phyloP scores from a whole-genome alignment of 2,797 vertebrate species.

The Coregonus ussuriensis region DNA sequence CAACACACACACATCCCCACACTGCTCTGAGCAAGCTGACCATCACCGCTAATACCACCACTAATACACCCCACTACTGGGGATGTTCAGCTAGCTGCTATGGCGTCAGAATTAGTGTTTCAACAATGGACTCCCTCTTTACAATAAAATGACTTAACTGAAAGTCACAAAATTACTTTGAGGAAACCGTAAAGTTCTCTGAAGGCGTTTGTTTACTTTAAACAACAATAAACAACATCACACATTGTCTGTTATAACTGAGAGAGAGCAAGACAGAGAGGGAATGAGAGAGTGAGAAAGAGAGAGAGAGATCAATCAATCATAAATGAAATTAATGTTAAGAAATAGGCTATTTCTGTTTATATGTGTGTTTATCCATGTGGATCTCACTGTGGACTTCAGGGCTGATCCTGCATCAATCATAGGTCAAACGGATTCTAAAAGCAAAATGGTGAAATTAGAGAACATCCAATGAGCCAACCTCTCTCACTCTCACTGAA shows the following conservation, averaged over 20 bases:
- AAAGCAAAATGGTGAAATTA: slow-evolving; percentile 45
- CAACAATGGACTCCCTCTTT: too few species aligned
- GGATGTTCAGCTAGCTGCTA: background rate
- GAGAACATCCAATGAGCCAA: slow-evolving; percentile 17
- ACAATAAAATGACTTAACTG: background rate
- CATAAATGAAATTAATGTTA: background rate
- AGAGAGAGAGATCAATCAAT: slow-evolving; percentile 53
- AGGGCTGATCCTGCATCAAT: slow-evolving; percentile 22
- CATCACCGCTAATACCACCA: background rate
- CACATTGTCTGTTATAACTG: background rate
- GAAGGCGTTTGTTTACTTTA: background rate
- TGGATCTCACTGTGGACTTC: background rate
- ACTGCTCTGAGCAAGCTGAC: background rate
- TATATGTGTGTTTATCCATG: background rate
- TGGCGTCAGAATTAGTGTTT: background rate
- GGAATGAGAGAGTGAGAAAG: slow-evolving; percentile 59
- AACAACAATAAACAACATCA: too few species aligned
- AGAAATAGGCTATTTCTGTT: background rate
- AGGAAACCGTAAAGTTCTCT: background rate
- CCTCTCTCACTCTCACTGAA: slow-evolving; percentile 28
- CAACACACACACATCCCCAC: background rate
- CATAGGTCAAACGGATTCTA: slow-evolving; percentile 43
- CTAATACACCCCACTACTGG: background rate
- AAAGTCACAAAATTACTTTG: background rate
- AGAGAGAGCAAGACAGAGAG: background rate